Percentiles rank a stretch among this genome's conserved stretches.
Evolutionary conservation across 2,888 invertebrate species (phyloP).

Genomic region (Zaprionus lineosus): DNA sequence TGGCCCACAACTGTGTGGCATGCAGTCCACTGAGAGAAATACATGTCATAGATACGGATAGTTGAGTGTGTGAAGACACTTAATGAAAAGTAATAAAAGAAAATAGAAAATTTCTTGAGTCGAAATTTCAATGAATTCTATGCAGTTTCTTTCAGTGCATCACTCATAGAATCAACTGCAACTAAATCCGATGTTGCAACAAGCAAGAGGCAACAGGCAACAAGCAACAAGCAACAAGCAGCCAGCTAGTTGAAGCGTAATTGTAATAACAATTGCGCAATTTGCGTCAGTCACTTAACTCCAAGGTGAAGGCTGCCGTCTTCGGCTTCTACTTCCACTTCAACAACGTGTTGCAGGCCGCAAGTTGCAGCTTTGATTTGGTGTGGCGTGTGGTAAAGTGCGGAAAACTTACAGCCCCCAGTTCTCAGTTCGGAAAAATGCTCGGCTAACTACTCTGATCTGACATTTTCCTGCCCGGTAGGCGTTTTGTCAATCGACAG

Average conservation of each 20-base stretch:
- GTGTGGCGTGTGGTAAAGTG: constrained; percentile 63
- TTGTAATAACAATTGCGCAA: constrained; percentile 75
- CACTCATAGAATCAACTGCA: constrained; percentile 13
- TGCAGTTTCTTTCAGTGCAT: neutral
- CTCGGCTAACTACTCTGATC: constrained; percentile 14
- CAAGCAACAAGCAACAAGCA: constrained; percentile 20
- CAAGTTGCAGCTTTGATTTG: constrained; percentile 28
- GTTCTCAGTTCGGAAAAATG: constrained; percentile 57
- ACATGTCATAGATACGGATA: neutral
- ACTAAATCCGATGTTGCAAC: constrained; percentile 12
- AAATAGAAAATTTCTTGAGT: no score
- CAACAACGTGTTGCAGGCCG: constrained; percentile 1
- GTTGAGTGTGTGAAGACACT: no score
- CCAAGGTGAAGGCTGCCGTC: constrained; percentile 24
- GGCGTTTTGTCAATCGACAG: constrained; percentile 60
- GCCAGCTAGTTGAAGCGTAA: constrained; percentile 60
- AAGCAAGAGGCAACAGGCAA: constrained; percentile 19
- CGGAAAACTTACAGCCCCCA: constrained; percentile 66
- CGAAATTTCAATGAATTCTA: no score
- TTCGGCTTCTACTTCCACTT: constrained; percentile 12
- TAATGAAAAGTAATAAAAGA: no score
- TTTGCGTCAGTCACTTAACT: constrained; percentile 72
- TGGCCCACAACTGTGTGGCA: constrained; percentile 8
- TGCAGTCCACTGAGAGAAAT: constrained; percentile 5
- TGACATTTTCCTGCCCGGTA: constrained; percentile 33